Percentiles rank a stretch among this genome's conserved stretches.
Conservation (phyloP, 2,888 invertebrate species). For the Megastigmus dorsalis region DNA sequence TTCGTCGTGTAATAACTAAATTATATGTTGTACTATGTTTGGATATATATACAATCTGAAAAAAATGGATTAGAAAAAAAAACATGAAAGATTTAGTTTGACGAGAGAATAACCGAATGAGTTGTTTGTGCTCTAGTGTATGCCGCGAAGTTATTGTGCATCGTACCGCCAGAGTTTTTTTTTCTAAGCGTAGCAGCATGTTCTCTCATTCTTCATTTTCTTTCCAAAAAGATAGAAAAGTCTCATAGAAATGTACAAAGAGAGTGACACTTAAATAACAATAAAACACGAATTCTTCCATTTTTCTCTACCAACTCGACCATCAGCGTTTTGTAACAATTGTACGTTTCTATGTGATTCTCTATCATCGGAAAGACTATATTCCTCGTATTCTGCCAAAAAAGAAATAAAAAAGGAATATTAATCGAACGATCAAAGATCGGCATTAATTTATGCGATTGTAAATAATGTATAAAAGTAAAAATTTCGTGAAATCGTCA, state of each 20-base stretch:
- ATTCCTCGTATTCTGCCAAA: slow-evolving; percentile 45
- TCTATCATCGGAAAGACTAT: slow-evolving; percentile 21
- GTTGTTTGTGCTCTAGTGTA: slow-evolving; percentile 48
- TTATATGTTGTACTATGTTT: slow-evolving; percentile 48
- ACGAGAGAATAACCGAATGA: slow-evolving; percentile 14
- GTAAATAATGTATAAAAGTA: slow-evolving; percentile 56
- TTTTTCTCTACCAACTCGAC: slow-evolving; percentile 13
- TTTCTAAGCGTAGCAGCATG: slow-evolving; percentile 58
- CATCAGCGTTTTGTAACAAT: slow-evolving; percentile 28
- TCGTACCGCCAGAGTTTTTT: slow-evolving; percentile 59
- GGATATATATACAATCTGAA: slow-evolving; percentile 30
- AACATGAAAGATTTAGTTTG: slow-evolving; percentile 39
- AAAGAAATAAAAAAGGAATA: slow-evolving; percentile 25
- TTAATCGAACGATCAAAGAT: slow-evolving; percentile 47
- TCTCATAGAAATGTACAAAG: slow-evolving; percentile 27
- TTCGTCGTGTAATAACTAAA: slow-evolving; percentile 37
- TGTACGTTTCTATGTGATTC: slow-evolving; percentile 37
- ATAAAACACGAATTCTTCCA: slow-evolving; percentile 25
- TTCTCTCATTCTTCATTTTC: slow-evolving; percentile 25
- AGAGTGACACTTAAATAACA: neutral
- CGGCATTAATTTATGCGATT: slow-evolving; percentile 52
- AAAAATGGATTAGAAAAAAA: slow-evolving; percentile 21
- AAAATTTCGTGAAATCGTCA: slow-evolving; percentile 43
- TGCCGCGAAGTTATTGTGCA: slow-evolving; percentile 53
- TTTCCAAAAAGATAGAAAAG: slow-evolving; percentile 3